Conservation (phyloP, 2,113 vertebrate species). For the Xiphophorus couchianus region DNA sequence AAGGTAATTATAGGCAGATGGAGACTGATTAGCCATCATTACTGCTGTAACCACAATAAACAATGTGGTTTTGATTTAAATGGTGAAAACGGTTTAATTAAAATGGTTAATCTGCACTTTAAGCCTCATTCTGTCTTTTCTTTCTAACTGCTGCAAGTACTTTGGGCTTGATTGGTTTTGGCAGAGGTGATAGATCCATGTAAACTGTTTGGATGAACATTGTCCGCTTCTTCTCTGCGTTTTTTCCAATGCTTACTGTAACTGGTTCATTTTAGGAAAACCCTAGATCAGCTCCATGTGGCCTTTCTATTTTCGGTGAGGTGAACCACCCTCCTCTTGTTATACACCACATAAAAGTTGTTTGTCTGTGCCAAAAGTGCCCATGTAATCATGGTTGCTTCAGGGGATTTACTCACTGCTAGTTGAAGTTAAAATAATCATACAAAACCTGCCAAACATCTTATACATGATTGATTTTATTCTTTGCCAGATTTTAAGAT, state of each 20-base stretch:
- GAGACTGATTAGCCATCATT: neutral
- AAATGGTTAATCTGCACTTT: neutral
- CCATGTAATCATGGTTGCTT: conserved; percentile 70
- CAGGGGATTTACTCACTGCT: conserved; percentile 34
- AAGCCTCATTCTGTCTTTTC: neutral
- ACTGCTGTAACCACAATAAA: neutral
- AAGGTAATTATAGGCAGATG: neutral
- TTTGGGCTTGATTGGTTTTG: conserved; percentile 4
- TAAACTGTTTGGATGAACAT: conserved; percentile 32
- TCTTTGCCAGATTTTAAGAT: neutral
- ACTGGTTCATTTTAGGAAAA: conserved; percentile 56
- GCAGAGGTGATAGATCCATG: conserved; percentile 39
- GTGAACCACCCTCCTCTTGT: conserved; percentile 31
- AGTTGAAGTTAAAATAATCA: conserved; percentile 54
- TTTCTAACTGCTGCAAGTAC: neutral
- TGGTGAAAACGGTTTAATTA: neutral
- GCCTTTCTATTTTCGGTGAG: conserved; percentile 58
- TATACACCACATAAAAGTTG: conserved; percentile 57
- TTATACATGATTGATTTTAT: neutral
- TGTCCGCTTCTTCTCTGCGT: conserved; percentile 5
- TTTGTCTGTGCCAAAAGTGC: conserved; percentile 37
- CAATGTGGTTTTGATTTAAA: neutral
- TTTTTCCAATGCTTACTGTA: conserved; percentile 38
- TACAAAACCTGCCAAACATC: neutral
- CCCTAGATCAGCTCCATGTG: conserved; percentile 74